Percentiles rank a stretch among this genome's conserved stretches.
phyloP scores from a whole-genome alignment of 2,888 invertebrate genomes.

The Idaea dimidiata region DNA sequence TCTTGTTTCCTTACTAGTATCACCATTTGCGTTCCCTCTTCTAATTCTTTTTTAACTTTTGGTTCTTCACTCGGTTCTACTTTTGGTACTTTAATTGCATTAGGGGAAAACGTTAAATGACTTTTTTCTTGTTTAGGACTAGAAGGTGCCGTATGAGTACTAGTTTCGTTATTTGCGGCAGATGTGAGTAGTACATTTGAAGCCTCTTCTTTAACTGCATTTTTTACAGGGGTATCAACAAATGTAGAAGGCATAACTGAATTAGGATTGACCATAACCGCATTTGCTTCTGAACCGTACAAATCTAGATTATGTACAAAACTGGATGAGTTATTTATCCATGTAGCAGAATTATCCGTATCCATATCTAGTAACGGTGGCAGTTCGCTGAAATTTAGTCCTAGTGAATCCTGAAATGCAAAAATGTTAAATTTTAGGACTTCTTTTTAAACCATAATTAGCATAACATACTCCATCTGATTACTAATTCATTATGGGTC shows the following conservation, averaged over 20 bases:
- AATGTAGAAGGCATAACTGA: slow-evolving; percentile 92
- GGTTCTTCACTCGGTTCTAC: slow-evolving; percentile 62
- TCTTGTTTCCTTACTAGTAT: slow-evolving; percentile 72
- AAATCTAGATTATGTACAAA: slow-evolving; percentile 85
- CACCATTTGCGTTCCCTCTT: slow-evolving; percentile 76
- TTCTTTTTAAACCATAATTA: slow-evolving; percentile 2
- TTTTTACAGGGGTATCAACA: slow-evolving; percentile 73
- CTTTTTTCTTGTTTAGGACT: slow-evolving; percentile 85
- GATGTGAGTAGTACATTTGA: slow-evolving; percentile 74
- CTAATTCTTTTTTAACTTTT: slow-evolving; percentile 50
- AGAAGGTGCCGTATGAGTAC: slow-evolving; percentile 66
- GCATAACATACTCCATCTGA: not conserved
- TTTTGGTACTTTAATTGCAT: slow-evolving; percentile 83
- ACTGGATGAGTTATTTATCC: slow-evolving; percentile 82
- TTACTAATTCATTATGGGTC: not conserved
- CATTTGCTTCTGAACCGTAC: slow-evolving; percentile 86
- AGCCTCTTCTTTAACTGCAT: slow-evolving; percentile 71
- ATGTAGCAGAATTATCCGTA: slow-evolving; percentile 82
- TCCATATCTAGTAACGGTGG: slow-evolving; percentile 84
- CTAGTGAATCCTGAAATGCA: slow-evolving; percentile 77
- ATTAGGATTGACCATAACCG: slow-evolving; percentile 94
- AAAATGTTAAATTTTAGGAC: not conserved
- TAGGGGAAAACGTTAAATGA: slow-evolving; percentile 86
- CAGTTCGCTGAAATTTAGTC: slow-evolving; percentile 82
- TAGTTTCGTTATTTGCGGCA: slow-evolving; percentile 53